A percentile compares a stretch with the other conserved stretches of the same genome.
Conservation (phyloP, 2,797 vertebrate genomes). For the Pangasius mekongensis region DNA sequence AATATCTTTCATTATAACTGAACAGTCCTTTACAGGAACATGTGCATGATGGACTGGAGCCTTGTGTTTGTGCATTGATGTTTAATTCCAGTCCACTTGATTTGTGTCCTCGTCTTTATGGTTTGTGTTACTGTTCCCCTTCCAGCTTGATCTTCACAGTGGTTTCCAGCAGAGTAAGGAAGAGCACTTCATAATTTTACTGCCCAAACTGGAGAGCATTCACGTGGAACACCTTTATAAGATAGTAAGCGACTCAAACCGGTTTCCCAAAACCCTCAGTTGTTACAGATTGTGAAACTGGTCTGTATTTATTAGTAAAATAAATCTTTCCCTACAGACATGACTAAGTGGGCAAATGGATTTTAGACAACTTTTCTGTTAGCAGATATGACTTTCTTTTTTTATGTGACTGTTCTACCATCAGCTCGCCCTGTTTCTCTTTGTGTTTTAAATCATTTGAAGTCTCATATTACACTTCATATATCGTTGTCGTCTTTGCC, state of each 20-base stretch:
- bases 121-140: background rate
- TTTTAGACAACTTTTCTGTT: background rate
- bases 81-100: background rate
- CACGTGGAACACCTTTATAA: background rate
- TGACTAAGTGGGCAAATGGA: background rate
- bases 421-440: background rate
- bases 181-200: background rate
- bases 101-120: background rate
- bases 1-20: background rate
- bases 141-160: no score
- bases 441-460: background rate
- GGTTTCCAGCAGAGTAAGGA: slow-evolving; percentile 1
- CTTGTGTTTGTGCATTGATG: background rate
- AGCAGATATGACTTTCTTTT: background rate
- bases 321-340: background rate
- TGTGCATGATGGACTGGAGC: background rate
- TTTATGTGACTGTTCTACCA: background rate
- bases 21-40: background rate
- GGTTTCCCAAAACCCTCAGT: background rate
- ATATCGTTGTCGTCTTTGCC: background rate
- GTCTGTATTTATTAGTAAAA: slow-evolving; percentile 21
- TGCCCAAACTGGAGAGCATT: slow-evolving; percentile 24
- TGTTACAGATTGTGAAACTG: background rate
- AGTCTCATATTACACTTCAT: background rate
- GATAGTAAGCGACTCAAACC: background rate